Evolutionary conservation across 2,113 vertebrate genomes (phyloP), one percentile per base, ranked within the genome.

Genomic region (Elgaria multicarinata): DNA sequence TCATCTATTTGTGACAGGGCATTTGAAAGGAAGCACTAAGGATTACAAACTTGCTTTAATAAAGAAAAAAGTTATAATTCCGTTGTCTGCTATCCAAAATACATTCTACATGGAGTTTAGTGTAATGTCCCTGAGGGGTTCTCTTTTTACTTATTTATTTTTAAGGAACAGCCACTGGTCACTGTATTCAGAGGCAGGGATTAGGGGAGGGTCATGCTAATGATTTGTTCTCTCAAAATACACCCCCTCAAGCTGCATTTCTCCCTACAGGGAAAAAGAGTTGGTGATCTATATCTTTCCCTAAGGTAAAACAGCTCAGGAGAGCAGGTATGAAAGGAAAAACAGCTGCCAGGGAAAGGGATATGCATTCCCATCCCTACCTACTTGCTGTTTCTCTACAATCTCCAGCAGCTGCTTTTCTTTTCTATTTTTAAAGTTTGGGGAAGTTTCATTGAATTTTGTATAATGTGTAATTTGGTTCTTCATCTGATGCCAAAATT

Each of bases 401-500:
- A 31, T 20, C 10, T 24, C 33, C 20, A 84, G 16, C 55, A n/a
- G 18, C 28, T 50, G 44, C 39, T 46, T 77, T 28, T 77, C 26
- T 6, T n/a, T 77, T 77, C 7, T 18, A 2, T 77, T 77, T 50
- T 8, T 24, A 53, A 44, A 42, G 9, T 24, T 6, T 26, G 75
- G 75, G 24, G 42, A 76, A 76, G 7, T 46, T 67, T 28, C 6
- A 67, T 28, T 28, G 26, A 67, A 67, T 67, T 28, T 28, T 28
- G 26, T 67, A 67, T 67, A 76, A 76, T 26, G 4, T 76, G 42
- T 46, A 76, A 26, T 76, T 76, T 76, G 22, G 42, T 22, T 42
- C 74, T 76, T 9, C 46, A 44, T 76, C 39, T 88, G 92, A 85
- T 53, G 9, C 50, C 55, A 80, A 80, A 80, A 58, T 36, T n/a